Conservation (phyloP, 2,797 vertebrate species). For the Aplochiton taeniatus region DNA sequence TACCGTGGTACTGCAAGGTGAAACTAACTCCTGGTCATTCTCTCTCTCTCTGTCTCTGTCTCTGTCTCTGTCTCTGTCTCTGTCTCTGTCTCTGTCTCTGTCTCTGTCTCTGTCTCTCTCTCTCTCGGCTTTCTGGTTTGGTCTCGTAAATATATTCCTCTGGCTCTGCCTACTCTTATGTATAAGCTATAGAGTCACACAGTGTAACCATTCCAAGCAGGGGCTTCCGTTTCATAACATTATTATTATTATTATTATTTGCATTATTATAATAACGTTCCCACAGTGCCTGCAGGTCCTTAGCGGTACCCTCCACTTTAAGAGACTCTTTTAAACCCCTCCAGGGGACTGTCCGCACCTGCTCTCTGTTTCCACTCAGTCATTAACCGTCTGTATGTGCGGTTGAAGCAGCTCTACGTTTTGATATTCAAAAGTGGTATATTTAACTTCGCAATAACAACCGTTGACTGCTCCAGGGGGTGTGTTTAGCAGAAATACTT, state of each 20-base stretch:
- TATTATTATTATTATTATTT: constrained; percentile 48
- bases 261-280: no score
- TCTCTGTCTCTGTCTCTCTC: constrained; percentile 25
- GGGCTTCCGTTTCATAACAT: constrained; percentile 47
- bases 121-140: constrained; percentile 15
- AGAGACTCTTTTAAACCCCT: constrained; percentile 32
- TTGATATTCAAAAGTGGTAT: constrained; percentile 50
- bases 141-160: constrained; percentile 53
- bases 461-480: constrained; percentile 51
- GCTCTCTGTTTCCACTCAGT: constrained; percentile 44
- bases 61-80: no score
- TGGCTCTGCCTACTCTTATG: constrained; percentile 36
- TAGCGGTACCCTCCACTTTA: constrained; percentile 18
- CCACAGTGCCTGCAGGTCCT: constrained; percentile 34
- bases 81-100: no score
- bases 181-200: no score
- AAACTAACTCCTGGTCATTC: no score
- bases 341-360: constrained; percentile 51
- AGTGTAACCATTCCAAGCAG: constrained; percentile 43
- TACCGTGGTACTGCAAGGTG: no score
- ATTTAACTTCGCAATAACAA: constrained; percentile 64
- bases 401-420: constrained; percentile 29
- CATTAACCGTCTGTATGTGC: constrained; percentile 41
- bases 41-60: no score
- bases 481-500: constrained; percentile 50